These are phyloP conservation scores for Zosterops hypoxanthus DNA, from an alignment of 2,113 vertebrate genomes.

Conservation along the genomic window DNA sequence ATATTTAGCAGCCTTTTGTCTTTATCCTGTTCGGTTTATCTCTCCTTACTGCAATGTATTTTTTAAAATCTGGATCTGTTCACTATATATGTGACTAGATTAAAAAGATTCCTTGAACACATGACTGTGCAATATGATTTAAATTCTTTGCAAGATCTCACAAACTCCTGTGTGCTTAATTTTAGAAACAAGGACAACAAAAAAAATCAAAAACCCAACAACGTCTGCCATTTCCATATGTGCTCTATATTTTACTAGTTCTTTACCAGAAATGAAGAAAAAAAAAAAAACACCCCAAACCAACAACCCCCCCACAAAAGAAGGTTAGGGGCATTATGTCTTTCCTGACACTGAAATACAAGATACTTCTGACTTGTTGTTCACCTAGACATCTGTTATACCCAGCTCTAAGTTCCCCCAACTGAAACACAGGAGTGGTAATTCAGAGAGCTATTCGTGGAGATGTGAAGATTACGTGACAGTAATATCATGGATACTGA, in stretches of 20 bases:
- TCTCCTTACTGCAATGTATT: background rate
- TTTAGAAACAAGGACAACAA: slow-evolving; percentile 58
- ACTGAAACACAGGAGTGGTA: background rate
- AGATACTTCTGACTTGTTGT: background rate
- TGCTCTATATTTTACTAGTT: slow-evolving; percentile 13
- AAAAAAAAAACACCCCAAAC: background rate
- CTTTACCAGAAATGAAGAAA: background rate
- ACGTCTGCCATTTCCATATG: slow-evolving; percentile 57
- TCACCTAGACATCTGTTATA: background rate
- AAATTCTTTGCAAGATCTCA: slow-evolving; percentile 35
- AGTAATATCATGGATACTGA: background rate
- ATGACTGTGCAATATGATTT: slow-evolving; percentile 22
- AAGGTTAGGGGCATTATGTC: background rate
- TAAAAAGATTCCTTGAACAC: slow-evolving; percentile 21
- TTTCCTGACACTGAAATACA: background rate
- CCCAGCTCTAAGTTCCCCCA: background rate
- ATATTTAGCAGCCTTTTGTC: background rate
- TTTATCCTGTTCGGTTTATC: background rate
- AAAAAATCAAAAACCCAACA: background rate
- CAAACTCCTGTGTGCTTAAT: slow-evolving; percentile 18
- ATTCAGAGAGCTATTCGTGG: background rate
- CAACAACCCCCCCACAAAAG: background rate
- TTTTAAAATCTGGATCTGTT: background rate
- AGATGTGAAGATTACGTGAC: background rate
- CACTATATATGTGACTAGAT: background rate